Evolutionary conservation across 2,113 vertebrate genomes (phyloP).

Genomic region (Ceratotherium simum): DNA sequence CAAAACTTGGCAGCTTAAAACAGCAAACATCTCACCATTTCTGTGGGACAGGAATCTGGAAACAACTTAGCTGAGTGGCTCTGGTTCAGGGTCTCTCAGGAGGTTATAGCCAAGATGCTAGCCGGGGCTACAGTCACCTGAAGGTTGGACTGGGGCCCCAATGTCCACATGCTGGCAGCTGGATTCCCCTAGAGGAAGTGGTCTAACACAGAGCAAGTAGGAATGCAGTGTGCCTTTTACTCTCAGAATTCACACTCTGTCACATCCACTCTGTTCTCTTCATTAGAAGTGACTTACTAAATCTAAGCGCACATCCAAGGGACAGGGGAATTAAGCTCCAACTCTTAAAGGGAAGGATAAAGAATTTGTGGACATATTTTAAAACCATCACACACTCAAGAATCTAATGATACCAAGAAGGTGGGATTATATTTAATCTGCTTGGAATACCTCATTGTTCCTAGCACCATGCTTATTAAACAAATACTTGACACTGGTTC

Average conservation of each 20-base stretch:
- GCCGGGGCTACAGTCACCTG: background rate
- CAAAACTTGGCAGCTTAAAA: background rate
- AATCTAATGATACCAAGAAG: background rate
- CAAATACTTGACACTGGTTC: background rate
- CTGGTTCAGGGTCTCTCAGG: background rate
- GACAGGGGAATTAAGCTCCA: background rate
- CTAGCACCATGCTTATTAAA: background rate
- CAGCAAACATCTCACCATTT: background rate
- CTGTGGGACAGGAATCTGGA: background rate
- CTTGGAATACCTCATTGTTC: background rate
- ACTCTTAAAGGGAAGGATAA: background rate
- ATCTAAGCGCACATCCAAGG: background rate
- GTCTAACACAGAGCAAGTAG: background rate
- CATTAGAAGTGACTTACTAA: background rate
- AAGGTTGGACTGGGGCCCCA: background rate
- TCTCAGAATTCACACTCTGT: slow-evolving; percentile 6
- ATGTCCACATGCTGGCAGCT: background rate
- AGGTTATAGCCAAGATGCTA: background rate
- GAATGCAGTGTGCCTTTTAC: background rate
- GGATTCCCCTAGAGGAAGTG: background rate
- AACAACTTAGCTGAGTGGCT: background rate
- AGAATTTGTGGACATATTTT: background rate
- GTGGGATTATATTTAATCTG: background rate
- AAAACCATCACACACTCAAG: background rate
- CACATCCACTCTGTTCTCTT: background rate